Conservation (phyloP, 1,140 invertebrate genomes). For the Polypedilum vanderplanki region DNA sequence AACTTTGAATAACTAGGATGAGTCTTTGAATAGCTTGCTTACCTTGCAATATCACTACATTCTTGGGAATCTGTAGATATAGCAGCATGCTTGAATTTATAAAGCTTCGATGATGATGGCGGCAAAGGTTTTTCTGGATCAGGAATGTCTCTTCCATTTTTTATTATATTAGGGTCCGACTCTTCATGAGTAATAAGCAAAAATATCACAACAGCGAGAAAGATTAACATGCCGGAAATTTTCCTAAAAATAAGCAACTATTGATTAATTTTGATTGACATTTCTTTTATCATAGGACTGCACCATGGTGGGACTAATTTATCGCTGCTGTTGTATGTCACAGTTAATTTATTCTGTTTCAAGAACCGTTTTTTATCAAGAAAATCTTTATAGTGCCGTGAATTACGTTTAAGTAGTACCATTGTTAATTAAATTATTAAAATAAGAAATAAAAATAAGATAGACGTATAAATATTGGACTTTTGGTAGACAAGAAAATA, state of each 20-base stretch:
- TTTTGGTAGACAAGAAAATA: background rate
- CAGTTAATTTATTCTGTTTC: background rate
- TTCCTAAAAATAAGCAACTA: constrained; percentile 2
- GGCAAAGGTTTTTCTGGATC: background rate
- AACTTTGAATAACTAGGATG: background rate
- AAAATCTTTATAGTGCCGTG: background rate
- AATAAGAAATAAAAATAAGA: background rate
- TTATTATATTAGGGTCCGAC: background rate
- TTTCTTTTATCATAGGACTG: background rate
- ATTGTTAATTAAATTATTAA: background rate
- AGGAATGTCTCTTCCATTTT: background rate
- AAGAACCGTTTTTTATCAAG: background rate
- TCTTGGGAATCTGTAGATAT: background rate
- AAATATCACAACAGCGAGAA: background rate
- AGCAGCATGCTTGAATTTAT: constrained; percentile 24
- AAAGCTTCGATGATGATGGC: background rate
- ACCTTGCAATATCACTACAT: constrained; percentile 23
- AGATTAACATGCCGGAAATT: background rate
- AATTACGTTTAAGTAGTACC: background rate
- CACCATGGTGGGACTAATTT: background rate
- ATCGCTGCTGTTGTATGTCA: background rate
- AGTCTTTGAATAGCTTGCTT: background rate
- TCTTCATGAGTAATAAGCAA: background rate
- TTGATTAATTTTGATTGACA: background rate
- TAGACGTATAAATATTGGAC: background rate